Evolutionary conservation across 2,888 invertebrate genomes (phyloP).

Genomic region (Drosophila anomalipes): DNA sequence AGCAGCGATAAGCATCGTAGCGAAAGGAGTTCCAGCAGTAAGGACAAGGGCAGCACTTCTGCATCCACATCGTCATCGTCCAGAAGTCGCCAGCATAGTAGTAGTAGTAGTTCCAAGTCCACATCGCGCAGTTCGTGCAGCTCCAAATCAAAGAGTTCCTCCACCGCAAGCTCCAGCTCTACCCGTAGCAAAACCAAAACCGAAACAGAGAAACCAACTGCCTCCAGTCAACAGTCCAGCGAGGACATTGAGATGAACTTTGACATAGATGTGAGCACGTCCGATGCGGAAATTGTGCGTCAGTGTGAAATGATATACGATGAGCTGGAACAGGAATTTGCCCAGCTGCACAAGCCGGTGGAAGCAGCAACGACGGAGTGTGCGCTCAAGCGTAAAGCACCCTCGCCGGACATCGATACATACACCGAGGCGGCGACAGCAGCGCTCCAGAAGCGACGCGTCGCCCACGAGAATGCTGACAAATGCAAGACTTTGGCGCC

Average conservation of each 20-base stretch:
- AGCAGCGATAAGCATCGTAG: slow-evolving; percentile 58
- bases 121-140: slow-evolving; percentile 37
- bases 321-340: slow-evolving; percentile 87
- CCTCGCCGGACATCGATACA: slow-evolving; percentile 81
- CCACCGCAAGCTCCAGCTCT: slow-evolving; percentile 24
- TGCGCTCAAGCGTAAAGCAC: slow-evolving; percentile 70
- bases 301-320: slow-evolving; percentile 95
- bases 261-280: slow-evolving; percentile 76
- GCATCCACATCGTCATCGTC: slow-evolving; percentile 53
- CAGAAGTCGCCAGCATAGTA: slow-evolving; percentile 42
- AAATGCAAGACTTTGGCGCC: slow-evolving; percentile 83
- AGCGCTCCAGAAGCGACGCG: slow-evolving; percentile 88
- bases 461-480: slow-evolving; percentile 89
- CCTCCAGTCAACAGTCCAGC: neutral
- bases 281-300: slow-evolving; percentile 90
- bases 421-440: slow-evolving; percentile 82
- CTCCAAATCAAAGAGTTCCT: slow-evolving; percentile 51
- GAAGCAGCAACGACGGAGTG: slow-evolving; percentile 30
- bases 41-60: slow-evolving; percentile 47
- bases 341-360: slow-evolving; percentile 77
- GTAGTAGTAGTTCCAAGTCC: slow-evolving; percentile 57
- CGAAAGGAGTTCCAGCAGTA: slow-evolving; percentile 45
- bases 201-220: slow-evolving; percentile 17
- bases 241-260: slow-evolving; percentile 80
- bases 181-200: slow-evolving; percentile 33